Percentiles rank a stretch among this genome's conserved stretches.
Conservation (phyloP, 2,888 invertebrate species). For the Oegoconia quadripuncta region DNA sequence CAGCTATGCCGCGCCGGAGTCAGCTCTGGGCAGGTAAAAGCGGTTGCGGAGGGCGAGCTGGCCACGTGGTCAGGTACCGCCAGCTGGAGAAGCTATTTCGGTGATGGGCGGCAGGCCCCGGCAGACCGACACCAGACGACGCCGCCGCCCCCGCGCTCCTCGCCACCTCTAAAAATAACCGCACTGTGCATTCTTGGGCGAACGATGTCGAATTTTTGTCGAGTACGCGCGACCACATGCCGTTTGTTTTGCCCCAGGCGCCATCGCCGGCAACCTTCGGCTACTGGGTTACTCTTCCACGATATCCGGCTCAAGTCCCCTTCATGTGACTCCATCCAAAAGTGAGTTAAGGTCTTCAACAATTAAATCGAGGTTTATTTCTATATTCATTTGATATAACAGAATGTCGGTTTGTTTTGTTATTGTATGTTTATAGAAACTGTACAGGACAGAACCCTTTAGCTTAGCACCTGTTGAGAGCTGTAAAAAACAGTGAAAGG, state of each 20-base stretch:
- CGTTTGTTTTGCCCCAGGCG: constrained; percentile 70
- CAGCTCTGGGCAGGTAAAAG: constrained; percentile 36
- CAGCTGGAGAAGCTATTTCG: constrained; percentile 77
- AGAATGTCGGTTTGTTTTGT: no score
- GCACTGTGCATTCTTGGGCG: constrained; percentile 78
- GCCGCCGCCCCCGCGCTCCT: constrained; percentile 78
- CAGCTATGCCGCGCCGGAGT: background rate
- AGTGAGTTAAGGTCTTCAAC: no score
- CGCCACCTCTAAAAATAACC: constrained; percentile 72
- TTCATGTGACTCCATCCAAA: no score
- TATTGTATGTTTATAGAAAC: no score
- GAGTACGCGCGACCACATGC: constrained; percentile 78
- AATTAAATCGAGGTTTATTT: no score
- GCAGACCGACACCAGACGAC: constrained; percentile 80
- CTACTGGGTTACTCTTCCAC: no score
- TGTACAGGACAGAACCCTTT: no score
- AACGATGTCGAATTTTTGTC: constrained; percentile 79
- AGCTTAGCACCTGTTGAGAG: no score
- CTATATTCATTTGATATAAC: no score
- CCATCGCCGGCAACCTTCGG: constrained; percentile 31
- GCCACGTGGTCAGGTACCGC: constrained; percentile 75
- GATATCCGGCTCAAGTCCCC: no score
- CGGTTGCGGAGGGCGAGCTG: constrained; percentile 37
- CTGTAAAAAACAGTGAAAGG: no score
- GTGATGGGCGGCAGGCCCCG: constrained; percentile 81